Conservation (phyloP, 2,797 vertebrate genomes). For the Heliangelus exortis region DNA sequence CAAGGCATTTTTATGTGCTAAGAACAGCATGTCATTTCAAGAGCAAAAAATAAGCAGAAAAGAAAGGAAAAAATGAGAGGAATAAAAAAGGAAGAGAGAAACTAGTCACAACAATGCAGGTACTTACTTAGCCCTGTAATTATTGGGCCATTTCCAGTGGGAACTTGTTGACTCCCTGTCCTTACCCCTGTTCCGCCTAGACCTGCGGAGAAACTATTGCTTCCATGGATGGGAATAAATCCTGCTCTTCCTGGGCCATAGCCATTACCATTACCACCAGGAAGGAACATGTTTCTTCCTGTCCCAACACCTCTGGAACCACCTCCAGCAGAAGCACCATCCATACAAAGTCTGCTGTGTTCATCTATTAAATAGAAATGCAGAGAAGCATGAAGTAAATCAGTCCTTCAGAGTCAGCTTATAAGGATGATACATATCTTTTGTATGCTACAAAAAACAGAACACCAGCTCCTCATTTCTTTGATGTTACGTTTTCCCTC, state of each 20-base stretch:
- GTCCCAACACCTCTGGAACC: conserved; percentile 42
- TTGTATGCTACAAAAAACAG: neutral
- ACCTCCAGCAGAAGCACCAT: conserved; percentile 38
- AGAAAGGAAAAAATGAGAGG: neutral
- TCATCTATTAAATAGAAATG: conserved; percentile 65
- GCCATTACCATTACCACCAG: conserved; percentile 13
- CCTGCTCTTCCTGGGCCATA: conserved; percentile 63
- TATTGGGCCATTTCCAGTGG: conserved; percentile 64
- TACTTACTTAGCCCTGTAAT: conserved; percentile 81
- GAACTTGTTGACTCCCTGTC: conserved; percentile 74
- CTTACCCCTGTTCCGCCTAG: conserved; percentile 70
- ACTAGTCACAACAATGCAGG: neutral
- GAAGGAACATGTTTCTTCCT: conserved; percentile 24
- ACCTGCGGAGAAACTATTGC: conserved; percentile 80
- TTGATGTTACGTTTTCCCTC: fast-evolving
- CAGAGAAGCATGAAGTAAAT: neutral
- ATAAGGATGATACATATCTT: neutral
- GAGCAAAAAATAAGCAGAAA: neutral
- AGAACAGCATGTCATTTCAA: neutral
- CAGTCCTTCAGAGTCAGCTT: neutral
- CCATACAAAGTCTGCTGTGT: conserved; percentile 73
- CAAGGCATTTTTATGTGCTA: neutral
- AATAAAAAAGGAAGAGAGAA: neutral
- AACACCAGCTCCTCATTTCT: fast-evolving
- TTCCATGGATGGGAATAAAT: conserved; percentile 78